Conservation (phyloP, 2,797 vertebrate species). For the Cyclura pinguis region DNA sequence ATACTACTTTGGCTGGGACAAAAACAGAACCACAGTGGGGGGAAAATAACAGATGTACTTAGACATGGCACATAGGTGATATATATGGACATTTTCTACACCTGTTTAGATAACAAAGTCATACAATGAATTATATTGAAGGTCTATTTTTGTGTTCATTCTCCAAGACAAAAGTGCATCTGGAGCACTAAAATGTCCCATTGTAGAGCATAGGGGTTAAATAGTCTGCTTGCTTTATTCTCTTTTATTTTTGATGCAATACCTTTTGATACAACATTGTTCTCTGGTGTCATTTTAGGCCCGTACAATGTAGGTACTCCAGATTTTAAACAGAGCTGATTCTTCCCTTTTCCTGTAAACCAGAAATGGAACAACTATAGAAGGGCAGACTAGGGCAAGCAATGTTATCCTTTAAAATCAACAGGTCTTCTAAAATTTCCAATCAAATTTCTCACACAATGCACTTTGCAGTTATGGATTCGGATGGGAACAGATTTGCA, state of each 20-base stretch:
- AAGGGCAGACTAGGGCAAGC: neutral
- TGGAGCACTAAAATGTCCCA: too few species aligned
- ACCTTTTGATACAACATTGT: neutral
- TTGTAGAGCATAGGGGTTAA: too few species aligned
- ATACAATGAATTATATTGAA: too few species aligned
- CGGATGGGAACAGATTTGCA: conserved; percentile 42
- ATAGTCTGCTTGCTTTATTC: too few species aligned
- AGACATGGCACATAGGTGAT: too few species aligned
- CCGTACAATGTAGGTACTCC: neutral
- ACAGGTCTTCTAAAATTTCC: conserved; percentile 25
- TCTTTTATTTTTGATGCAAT: neutral
- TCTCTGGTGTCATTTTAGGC: neutral
- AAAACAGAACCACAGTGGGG: too few species aligned
- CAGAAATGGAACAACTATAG: neutral
- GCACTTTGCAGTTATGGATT: conserved; percentile 7
- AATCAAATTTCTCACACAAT: conserved; percentile 30
- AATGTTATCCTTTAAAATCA: conserved; percentile 7
- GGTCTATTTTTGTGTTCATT: too few species aligned
- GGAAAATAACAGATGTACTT: too few species aligned
- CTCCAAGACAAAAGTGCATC: too few species aligned
- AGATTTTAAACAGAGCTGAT: conserved; percentile 40
- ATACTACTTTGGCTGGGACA: too few species aligned
- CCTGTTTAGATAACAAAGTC: too few species aligned
- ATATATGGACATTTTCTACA: too few species aligned
- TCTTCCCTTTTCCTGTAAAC: neutral